phyloP scores from a whole-genome alignment of 1,140 invertebrate species.

The Drosophila jambulina region DNA sequence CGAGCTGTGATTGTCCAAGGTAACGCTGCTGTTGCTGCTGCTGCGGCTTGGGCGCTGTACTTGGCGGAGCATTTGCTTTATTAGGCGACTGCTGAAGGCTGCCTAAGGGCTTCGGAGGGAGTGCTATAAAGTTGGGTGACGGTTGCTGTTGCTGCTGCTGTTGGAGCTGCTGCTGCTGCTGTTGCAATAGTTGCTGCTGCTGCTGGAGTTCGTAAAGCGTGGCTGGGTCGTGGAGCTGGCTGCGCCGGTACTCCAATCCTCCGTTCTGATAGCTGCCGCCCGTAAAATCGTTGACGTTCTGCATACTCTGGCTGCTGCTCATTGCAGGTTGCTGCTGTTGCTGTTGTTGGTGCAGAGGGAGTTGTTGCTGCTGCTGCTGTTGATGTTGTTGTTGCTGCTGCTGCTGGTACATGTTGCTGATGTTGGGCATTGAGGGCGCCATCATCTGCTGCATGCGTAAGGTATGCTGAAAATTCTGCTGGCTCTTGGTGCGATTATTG shows the following conservation, averaged over 20 bases:
- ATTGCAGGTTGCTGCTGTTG: slow-evolving; percentile 55
- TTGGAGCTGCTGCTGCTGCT: slow-evolving; percentile 70
- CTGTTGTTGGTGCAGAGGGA: slow-evolving; percentile 36
- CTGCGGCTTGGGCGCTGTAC: slow-evolving; percentile 84
- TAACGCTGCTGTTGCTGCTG: slow-evolving; percentile 76
- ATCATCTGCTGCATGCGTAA: slow-evolving; percentile 84
- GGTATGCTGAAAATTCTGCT: slow-evolving; percentile 78
- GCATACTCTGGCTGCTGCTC: slow-evolving; percentile 85
- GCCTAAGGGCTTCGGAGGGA: slow-evolving; percentile 75
- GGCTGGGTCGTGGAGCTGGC: slow-evolving; percentile 67
- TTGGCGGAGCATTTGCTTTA: slow-evolving; percentile 72
- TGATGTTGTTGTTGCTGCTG: slow-evolving; percentile 65
- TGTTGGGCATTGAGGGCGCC: slow-evolving; percentile 85
- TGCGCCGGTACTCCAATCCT: slow-evolving; percentile 68
- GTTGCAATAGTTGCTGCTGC: slow-evolving; percentile 59
- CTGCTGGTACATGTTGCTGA: slow-evolving; percentile 81
- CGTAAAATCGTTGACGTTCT: slow-evolving; percentile 82
- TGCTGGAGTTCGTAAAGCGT: slow-evolving; percentile 74
- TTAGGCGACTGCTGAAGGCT: slow-evolving; percentile 72
- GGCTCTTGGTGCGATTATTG: slow-evolving; percentile 75
- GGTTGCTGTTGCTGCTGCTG: slow-evolving; percentile 73
- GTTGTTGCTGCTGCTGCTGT: slow-evolving; percentile 30
- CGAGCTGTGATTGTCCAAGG: slow-evolving; percentile 23
- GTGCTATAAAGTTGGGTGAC: slow-evolving; percentile 73
- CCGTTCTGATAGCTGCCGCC: slow-evolving; percentile 67